These are phyloP conservation scores for Microctenopoma stevenorrisi DNA, from an alignment of 2,797 vertebrate genomes.

Conservation along the genomic window DNA sequence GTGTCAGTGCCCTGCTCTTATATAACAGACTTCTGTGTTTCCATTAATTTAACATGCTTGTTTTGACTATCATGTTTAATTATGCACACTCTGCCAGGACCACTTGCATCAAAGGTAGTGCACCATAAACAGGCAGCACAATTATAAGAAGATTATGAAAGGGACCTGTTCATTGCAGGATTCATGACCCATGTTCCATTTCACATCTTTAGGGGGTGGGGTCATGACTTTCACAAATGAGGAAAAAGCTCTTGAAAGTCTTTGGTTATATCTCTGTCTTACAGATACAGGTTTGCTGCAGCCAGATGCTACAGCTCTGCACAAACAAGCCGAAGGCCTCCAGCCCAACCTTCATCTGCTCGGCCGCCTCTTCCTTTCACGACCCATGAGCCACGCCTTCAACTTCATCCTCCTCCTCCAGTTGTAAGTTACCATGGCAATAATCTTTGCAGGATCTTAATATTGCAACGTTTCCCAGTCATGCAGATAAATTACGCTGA, in stretches of 20 bases:
- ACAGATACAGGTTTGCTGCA: slow-evolving; percentile 75
- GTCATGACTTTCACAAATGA: too few relatives aligned
- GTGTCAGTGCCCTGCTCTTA: slow-evolving; percentile 3
- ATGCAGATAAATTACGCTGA: not conserved
- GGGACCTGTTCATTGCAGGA: too few relatives aligned
- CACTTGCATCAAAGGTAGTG: slow-evolving; percentile 39
- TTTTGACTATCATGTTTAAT: slow-evolving; percentile 45
- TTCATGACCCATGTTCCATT: too few relatives aligned
- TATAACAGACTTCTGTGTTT: slow-evolving; percentile 19
- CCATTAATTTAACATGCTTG: slow-evolving; percentile 40
- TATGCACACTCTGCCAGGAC: slow-evolving; percentile 39
- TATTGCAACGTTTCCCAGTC: slow-evolving; percentile 9
- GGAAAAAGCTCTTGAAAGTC: too few relatives aligned
- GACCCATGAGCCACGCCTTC: slow-evolving; percentile 77
- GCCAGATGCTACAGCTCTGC: slow-evolving; percentile 27
- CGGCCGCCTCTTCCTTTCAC: slow-evolving; percentile 78
- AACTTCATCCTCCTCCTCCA: slow-evolving; percentile 81
- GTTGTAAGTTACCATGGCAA: slow-evolving; percentile 75
- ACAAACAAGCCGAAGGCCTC: slow-evolving; percentile 49
- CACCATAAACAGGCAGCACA: slow-evolving; percentile 3
- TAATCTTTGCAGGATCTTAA: slow-evolving; percentile 9
- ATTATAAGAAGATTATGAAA: not conserved
- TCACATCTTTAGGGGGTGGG: too few relatives aligned
- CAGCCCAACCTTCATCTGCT: slow-evolving; percentile 79
- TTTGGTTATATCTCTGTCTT: slow-evolving; percentile 2